Percentiles rank a stretch among this genome's conserved stretches.
Evolutionary conservation across 2,113 vertebrate species (phyloP).

Genomic region (Hoplias malabaricus): DNA sequence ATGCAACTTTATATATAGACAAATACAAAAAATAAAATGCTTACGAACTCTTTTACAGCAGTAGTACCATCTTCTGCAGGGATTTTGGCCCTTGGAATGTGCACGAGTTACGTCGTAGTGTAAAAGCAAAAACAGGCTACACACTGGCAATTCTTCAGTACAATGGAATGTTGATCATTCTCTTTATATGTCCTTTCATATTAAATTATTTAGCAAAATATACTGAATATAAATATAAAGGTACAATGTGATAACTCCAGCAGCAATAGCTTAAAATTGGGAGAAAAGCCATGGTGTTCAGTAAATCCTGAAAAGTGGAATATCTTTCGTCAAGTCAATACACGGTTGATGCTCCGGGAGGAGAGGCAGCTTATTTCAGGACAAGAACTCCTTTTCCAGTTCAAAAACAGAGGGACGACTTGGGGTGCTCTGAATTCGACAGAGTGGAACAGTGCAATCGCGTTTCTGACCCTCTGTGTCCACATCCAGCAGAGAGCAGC

Average conservation of each 20-base stretch:
- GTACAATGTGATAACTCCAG: slow-evolving; percentile 65
- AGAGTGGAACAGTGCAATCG: slow-evolving; percentile 86
- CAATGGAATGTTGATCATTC: slow-evolving; percentile 60
- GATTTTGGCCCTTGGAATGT: slow-evolving; percentile 10
- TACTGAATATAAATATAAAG: slow-evolving; percentile 61
- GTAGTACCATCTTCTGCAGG: background rate
- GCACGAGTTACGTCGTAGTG: slow-evolving; percentile 12
- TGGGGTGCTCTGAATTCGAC: slow-evolving; percentile 80
- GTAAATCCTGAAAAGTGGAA: slow-evolving; percentile 6
- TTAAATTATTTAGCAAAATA: slow-evolving; percentile 78
- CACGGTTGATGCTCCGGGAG: background rate
- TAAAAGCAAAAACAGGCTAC: slow-evolving; percentile 14
- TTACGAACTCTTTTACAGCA: slow-evolving; percentile 11
- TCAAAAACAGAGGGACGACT: slow-evolving; percentile 76
- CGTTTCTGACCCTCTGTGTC: slow-evolving; percentile 85
- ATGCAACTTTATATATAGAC: background rate
- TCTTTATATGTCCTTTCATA: slow-evolving; percentile 65
- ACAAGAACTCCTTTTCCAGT: slow-evolving; percentile 89
- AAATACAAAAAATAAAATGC: slow-evolving; percentile 11
- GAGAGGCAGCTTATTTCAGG: slow-evolving; percentile 57
- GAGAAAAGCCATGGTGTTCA: slow-evolving; percentile 23
- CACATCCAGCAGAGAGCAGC: slow-evolving; percentile 81
- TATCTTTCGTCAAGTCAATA: background rate
- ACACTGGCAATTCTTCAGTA: slow-evolving; percentile 46
- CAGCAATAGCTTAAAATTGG: slow-evolving; percentile 66